These are phyloP conservation scores for Anolis apletophallus DNA, from an alignment of 2,797 vertebrate genomes.

Conservation along the genomic window DNA sequence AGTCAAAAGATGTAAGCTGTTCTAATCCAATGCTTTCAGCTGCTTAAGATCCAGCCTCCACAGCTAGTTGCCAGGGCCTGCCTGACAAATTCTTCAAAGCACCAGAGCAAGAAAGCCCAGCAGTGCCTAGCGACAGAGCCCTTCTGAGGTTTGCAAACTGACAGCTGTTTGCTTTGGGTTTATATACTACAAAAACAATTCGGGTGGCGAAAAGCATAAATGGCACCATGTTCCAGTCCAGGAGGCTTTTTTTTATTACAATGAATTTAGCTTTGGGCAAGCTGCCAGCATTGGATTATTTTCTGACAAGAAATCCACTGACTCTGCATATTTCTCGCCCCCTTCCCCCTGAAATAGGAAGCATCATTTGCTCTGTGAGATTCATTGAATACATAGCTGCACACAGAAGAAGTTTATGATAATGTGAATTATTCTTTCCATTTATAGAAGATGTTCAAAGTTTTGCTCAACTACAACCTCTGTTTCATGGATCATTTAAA, in stretches of 20 bases:
- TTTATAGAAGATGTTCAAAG: constrained; percentile 48
- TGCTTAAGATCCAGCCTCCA: constrained; percentile 80
- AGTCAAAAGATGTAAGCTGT: constrained; percentile 85
- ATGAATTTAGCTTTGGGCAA: constrained; percentile 64
- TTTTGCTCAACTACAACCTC: constrained; percentile 49
- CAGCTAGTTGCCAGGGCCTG: constrained; percentile 73
- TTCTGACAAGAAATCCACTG: constrained; percentile 63
- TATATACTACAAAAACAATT: constrained; percentile 62
- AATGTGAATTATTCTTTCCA: constrained; percentile 45
- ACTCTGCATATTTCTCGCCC: constrained; percentile 50
- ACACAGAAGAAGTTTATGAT: constrained; percentile 46
- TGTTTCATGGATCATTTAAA: constrained; percentile 64
- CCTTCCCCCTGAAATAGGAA: constrained; percentile 35
- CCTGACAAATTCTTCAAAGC: constrained; percentile 72
- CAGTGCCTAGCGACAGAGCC: constrained; percentile 66
- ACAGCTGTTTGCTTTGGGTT: constrained; percentile 81
- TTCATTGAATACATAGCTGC: constrained; percentile 41
- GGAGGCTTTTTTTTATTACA: constrained; percentile 61
- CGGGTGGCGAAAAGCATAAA: constrained; percentile 57
- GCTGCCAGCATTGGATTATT: constrained; percentile 61
- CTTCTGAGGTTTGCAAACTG: constrained; percentile 80
- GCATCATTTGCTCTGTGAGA: constrained; percentile 51
- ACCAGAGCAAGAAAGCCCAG: constrained; percentile 48
- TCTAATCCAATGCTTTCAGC: constrained; percentile 86
- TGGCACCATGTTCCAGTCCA: constrained; percentile 53